Percentiles rank a stretch among this genome's conserved stretches.
phyloP scores from a whole-genome alignment of 2,797 vertebrate genomes.

The Takifugu rubripes region DNA sequence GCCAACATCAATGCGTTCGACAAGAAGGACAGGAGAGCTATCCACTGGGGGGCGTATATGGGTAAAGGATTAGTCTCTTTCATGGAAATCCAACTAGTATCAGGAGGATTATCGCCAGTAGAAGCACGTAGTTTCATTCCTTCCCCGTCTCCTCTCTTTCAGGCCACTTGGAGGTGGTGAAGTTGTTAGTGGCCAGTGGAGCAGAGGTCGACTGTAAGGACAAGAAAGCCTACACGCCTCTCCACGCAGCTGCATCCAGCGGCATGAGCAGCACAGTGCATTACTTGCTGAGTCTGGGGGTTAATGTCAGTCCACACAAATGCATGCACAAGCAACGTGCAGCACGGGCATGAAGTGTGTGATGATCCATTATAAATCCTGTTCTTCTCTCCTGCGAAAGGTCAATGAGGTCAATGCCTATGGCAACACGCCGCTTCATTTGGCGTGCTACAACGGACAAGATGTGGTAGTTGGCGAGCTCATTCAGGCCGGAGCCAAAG shows the following conservation, averaged over 20 bases:
- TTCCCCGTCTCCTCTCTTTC: conserved; percentile 1
- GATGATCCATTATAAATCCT: neutral
- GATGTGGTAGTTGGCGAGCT: conserved; percentile 95
- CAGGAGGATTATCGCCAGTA: no score
- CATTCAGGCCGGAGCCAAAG: conserved; percentile 87
- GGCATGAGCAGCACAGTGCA: conserved; percentile 95
- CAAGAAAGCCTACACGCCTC: conserved; percentile 92
- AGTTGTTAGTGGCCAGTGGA: conserved; percentile 87
- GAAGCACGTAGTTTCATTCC: no score
- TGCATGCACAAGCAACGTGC: neutral
- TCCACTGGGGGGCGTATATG: conserved; percentile 98
- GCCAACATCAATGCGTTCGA: conserved; percentile 98
- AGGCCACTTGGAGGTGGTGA: conserved; percentile 96
- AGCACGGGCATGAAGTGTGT: neutral
- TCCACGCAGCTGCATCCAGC: conserved; percentile 93
- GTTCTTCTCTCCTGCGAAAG: conserved; percentile 58
- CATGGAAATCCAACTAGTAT: no score
- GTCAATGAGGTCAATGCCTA: conserved; percentile 92
- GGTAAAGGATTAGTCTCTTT: conserved; percentile 71
- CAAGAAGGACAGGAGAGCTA: conserved; percentile 93
- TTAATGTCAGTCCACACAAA: conserved; percentile 80
- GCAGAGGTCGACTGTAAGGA: conserved; percentile 96
- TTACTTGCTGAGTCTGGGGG: conserved; percentile 89
- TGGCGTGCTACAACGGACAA: conserved; percentile 96
- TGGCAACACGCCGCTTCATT: conserved; percentile 92